Conservation (phyloP, 92 coral and sea anemone species). For the Palythoa grandis region DNA sequence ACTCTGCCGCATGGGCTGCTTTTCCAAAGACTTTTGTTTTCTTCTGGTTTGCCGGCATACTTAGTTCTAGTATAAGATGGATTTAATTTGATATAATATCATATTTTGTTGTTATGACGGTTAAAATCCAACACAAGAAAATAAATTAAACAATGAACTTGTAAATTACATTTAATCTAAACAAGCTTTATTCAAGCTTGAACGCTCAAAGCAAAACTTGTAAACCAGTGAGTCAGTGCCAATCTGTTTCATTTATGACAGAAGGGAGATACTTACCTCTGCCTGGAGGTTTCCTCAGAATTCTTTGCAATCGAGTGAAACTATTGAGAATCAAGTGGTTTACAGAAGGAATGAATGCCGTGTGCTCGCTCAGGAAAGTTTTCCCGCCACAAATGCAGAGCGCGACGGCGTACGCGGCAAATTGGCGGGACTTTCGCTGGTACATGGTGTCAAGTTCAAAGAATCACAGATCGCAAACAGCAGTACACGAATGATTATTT, state of each 20-base stretch:
- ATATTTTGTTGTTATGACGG: not conserved
- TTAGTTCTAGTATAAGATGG: not conserved
- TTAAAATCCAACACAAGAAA: not conserved
- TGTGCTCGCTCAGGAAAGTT: not conserved
- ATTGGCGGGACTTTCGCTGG: constrained; percentile 6
- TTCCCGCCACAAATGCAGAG: constrained; percentile 33
- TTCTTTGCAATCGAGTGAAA: not conserved
- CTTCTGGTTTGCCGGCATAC: constrained; percentile 65
- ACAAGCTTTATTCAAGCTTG: not conserved
- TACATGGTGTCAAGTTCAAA: not conserved
- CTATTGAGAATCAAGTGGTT: too few species aligned
- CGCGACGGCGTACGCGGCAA: constrained; percentile 12
- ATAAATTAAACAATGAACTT: not conserved
- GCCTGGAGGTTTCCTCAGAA: not conserved
- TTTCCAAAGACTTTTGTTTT: constrained; percentile 55
- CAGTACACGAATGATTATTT: too few species aligned
- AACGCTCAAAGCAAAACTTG: not conserved
- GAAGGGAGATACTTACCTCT: not conserved
- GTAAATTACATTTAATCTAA: not conserved
- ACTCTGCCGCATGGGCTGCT: constrained; percentile 19
- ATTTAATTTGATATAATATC: not conserved
- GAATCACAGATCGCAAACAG: too few species aligned
- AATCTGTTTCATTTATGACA: too few species aligned
- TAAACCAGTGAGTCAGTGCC: not conserved
- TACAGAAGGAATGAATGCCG: too few species aligned